Evolutionary conservation across 2,113 vertebrate genomes (phyloP), one percentile per base, ranked within the genome.

Genomic region (Etia nguti): DNA sequence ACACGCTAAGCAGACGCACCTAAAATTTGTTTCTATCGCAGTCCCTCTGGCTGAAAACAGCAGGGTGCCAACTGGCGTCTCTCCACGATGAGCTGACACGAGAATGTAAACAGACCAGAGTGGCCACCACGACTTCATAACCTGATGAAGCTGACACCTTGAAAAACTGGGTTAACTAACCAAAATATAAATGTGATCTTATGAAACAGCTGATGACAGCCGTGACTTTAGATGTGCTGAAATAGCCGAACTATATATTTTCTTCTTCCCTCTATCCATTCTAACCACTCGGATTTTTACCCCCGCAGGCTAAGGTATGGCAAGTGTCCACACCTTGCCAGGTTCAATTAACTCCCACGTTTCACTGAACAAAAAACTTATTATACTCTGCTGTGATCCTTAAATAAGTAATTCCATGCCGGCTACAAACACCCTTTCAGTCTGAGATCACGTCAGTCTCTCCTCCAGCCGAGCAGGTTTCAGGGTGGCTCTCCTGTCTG

Each of bases 91-190:
- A 90, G 52, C 0, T 59, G 60, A 81, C 75, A 22, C 20, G 48
- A 18, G 38, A 93, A 93, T 93, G 91, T 86, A 38, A 92, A 92
- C 84, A 90, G 83, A 93, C 93, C 80, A 52, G 83, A 85, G 73
- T 73, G 65, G 38, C 88, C 84, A 73, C 82, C 81, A 11, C 29
- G 10, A 22, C 50, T 52, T 68, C 26, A 34, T 6, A 59, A 73
- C 36, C 11, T n/a, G 20, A 31, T 15, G n/a, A 24, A 38, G 52
- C 29, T 52, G 46, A 22, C n/a, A 52, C 24, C 26, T 77, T 77
- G 73, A 77, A 52, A 77, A 77, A 52, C 46, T 34, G 26, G 73
- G 46, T 34, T 52, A 46, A 52, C 46, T 34, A 34, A 6, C 73
- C 26, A 77, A 77, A 31, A n/a, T 34, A n/a, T 52, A 52, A 77